Conservation (phyloP, 2,888 invertebrate species). For the Agrilus cyanescens region DNA sequence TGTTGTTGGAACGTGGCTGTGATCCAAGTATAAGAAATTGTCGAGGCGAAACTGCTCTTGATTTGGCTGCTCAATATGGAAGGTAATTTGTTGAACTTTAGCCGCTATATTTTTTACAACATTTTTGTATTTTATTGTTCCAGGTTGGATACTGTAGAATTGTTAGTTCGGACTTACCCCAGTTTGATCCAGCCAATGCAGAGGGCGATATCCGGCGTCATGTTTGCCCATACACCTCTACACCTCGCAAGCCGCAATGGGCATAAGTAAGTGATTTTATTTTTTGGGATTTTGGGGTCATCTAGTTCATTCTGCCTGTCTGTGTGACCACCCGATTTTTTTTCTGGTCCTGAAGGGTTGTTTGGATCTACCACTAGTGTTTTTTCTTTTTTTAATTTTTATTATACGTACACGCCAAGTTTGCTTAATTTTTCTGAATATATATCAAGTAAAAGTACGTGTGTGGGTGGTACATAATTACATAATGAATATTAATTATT, state of each 20-base stretch:
- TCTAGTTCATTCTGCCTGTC: too few relatives aligned
- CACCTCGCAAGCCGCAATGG: constrained; percentile 91
- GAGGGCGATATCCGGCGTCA: constrained; percentile 38
- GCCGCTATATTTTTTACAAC: constrained; percentile 1
- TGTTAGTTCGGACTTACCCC: constrained; percentile 72
- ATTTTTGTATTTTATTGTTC: constrained; percentile 13
- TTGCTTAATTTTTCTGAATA: too few relatives aligned
- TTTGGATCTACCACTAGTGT: too few relatives aligned
- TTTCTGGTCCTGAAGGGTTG: too few relatives aligned
- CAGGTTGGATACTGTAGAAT: constrained; percentile 78
- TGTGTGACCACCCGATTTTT: too few relatives aligned
- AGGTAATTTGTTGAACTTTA: constrained; percentile 39
- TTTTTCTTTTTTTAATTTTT: too few relatives aligned
- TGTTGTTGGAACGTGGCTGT: constrained; percentile 72
- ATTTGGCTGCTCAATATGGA: constrained; percentile 88
- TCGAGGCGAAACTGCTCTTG: constrained; percentile 83
- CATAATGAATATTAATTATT: too few relatives aligned
- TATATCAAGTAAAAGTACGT: too few relatives aligned
- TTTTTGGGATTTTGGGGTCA: too few relatives aligned
- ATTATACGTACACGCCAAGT: too few relatives aligned
- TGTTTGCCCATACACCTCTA: constrained; percentile 71
- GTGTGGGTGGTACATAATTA: too few relatives aligned
- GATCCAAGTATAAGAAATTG: constrained; percentile 80
- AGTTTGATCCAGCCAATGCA: constrained; percentile 66
- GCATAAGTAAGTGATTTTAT: constrained; percentile 54